Evolutionary conservation across 2,797 vertebrate species (phyloP), one percentile per base, ranked within the genome.

Genomic region (Simalia tracyae): DNA sequence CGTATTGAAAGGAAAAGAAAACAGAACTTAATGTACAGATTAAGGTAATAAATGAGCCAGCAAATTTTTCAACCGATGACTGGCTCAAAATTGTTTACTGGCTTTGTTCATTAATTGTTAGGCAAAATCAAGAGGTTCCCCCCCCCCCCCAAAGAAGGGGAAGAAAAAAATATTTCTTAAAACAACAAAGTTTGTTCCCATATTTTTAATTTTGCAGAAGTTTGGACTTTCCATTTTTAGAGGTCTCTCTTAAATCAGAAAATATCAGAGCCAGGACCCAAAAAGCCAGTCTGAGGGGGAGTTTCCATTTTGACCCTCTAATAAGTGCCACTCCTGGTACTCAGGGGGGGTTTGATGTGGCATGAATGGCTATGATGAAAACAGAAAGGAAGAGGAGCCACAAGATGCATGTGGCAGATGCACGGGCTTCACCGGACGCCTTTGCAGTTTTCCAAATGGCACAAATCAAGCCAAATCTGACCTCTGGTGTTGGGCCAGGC

Each of bases 71-170:
- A 81, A 90, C 66, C 57, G 66, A 28, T 90, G 89, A 87, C 66
- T 90, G 66, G 84, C 90, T 90, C 63, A 86, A 87, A 90, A 87
- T 92, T 57, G 17, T 81, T 87, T 90, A 86, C 66, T 90, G 76
- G 57, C 42, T 81, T 81, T 63, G 28, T 28, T 64, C 57, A 90
- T 87, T 90, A 57, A 90, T 92, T 84, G 57, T 17, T 57, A 22
- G 42, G 59, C 57, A 87, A 90, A 92, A 92, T 61, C 57, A 87
- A 84, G 57, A 86, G 4, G 19, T 36, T 36, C 36, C 36, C 36
- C 36, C 36, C 36, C 36, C 36, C 36, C 36, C 36, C 56, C 12
- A 59, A 24, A 56, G 24, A 36, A 46, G 57, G 28, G 63, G 54
- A 87, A 81, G 2, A 3, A 46, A 0, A 14, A 19, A 19, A 3